phyloP scores from a whole-genome alignment of 1,140 invertebrate species.

The Tenebrio molitor region DNA sequence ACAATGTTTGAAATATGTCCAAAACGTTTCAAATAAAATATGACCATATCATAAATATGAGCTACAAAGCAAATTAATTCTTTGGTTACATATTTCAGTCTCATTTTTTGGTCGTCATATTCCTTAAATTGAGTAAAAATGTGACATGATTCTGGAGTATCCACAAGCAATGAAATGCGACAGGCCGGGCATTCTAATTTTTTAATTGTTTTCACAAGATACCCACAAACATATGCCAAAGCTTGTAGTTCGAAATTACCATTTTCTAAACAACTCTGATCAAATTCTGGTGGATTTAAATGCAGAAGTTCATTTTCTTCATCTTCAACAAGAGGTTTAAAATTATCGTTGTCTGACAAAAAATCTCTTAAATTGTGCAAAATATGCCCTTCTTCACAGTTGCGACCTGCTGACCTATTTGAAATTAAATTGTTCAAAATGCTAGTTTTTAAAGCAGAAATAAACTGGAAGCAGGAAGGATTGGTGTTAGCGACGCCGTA shows the following conservation, averaged over 20 bases:
- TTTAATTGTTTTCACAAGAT: neutral
- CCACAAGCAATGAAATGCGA: neutral
- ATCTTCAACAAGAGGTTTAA: neutral
- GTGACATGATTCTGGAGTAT: neutral
- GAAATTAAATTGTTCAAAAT: neutral
- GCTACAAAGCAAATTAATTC: neutral
- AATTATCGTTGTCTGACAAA: neutral
- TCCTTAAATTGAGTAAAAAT: neutral
- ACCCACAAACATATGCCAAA: neutral
- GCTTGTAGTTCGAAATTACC: neutral
- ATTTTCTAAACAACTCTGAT: neutral
- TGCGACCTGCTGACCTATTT: neutral
- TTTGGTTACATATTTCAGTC: neutral
- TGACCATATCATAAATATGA: neutral
- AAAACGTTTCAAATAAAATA: neutral
- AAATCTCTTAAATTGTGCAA: constrained; percentile 1
- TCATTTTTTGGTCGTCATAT: neutral
- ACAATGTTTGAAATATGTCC: neutral
- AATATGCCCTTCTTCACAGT: neutral
- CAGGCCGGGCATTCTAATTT: neutral
- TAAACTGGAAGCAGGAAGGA: neutral
- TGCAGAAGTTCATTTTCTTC: neutral
- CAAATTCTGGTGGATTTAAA: neutral
- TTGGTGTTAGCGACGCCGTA: neutral
- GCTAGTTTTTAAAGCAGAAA: constrained; percentile 7